Evolutionary conservation across 35 echinoderm and acorn worm species (phyloP), one percentile per base, ranked within the genome.

Genomic region (Ophiothrix spiculata): DNA sequence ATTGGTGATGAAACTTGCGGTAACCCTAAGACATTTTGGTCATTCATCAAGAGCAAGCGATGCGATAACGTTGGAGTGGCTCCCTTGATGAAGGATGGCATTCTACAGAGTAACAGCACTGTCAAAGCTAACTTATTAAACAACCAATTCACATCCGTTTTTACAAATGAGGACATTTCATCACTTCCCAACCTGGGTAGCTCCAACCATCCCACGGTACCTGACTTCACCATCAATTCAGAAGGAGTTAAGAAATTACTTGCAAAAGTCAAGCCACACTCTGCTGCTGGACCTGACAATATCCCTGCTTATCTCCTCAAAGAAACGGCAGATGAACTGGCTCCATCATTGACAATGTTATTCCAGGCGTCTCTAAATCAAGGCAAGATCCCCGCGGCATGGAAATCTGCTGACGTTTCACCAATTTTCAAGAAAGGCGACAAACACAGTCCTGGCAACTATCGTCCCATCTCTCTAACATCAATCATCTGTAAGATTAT

Each of bases 401-500:
- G 38, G 35, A 90, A 75, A 37, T 54, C 28, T 36, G 81, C 88
- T 39, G 77, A 87, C 25, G 36, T 82, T 41, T 56, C 87, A 33
- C 39, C 37, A 13, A 82, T 89, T 15, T 74, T 35, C 21, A 91
- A 91, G 46, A 75, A 81, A 87, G 45, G 77, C 17, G 78, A 84
- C 35, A 80, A 49, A 54, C 69, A 73, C 39, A 82, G 64, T 19
- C 75, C 76, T 0, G 77, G 69, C 21, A 92, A 92, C 36, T 88
- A 92, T 38, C 23, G 90, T 21, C 90, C 90, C 17, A 87, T 87
- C 0, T 92, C 38, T n/a, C 46, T 92, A 33, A 82, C 90, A 12
- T 64, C 25, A 0, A 85, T 92, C 49, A 82, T 79, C 36, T 87
- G 84, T 38, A 87, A 92, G 85, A 33, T 77, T 11, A 25, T 74